Evolutionary conservation across 2,797 vertebrate species (phyloP).

Genomic region (Tiaroga cobitis): DNA sequence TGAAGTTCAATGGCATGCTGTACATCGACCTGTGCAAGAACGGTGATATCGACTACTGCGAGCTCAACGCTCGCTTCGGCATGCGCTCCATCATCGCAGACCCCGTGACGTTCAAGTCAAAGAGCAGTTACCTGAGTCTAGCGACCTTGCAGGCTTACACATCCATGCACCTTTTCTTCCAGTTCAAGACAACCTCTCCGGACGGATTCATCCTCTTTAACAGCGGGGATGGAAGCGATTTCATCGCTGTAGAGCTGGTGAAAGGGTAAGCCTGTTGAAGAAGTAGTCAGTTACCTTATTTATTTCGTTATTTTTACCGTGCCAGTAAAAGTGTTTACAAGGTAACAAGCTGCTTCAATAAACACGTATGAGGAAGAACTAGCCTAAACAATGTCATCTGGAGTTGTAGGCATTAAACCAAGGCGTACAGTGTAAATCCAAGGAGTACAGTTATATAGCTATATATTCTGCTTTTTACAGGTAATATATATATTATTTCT

Average conservation of each 20-base stretch:
- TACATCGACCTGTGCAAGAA: constrained; percentile 99
- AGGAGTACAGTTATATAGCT: background rate
- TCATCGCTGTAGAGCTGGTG: constrained; percentile 97
- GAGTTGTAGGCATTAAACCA: background rate
- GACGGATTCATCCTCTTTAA: constrained; percentile 98
- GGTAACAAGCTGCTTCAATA: background rate
- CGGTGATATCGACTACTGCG: constrained; percentile 96
- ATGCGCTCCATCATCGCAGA: constrained; percentile 97
- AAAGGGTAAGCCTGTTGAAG: constrained; percentile 85
- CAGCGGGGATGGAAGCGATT: constrained; percentile 97
- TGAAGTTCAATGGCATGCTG: constrained; percentile 98
- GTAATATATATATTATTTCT: background rate
- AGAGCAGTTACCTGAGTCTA: constrained; percentile 96
- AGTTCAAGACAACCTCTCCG: constrained; percentile 97
- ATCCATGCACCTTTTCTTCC: constrained; percentile 99
- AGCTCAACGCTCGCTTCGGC: constrained; percentile 96
- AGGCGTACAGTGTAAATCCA: too few relatives aligned
- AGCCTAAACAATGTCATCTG: background rate
- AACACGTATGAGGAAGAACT: background rate
- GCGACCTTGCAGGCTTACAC: constrained; percentile 97
- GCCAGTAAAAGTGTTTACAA: background rate
- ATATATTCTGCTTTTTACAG: background rate
- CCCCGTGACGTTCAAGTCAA: constrained; percentile 96
- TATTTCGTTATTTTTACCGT: background rate
- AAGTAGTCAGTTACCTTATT: background rate